A percentile compares a stretch with the other conserved stretches of the same genome.
phyloP scores from a whole-genome alignment of 2,113 vertebrate genomes.

The Corythornis vintsioides region DNA sequence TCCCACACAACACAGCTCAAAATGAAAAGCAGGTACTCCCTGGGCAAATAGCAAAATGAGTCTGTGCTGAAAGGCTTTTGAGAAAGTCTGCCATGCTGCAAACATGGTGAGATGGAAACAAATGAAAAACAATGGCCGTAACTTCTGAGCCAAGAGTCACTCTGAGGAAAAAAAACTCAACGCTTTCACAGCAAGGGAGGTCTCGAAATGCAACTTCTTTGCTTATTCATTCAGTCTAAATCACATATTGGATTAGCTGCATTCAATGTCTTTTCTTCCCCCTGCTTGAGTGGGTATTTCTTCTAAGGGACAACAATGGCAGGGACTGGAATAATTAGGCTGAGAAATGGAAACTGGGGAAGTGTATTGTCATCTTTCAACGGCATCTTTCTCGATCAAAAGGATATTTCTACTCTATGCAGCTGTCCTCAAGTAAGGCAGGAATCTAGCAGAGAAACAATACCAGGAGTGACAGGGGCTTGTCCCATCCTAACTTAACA shows the following conservation, averaged over 20 bases:
- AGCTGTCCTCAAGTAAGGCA: background rate
- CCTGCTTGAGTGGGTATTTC: background rate
- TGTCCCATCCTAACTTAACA: background rate
- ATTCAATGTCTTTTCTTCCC: background rate
- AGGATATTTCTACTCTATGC: background rate
- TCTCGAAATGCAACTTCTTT: conserved; percentile 7
- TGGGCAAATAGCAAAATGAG: background rate
- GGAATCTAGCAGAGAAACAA: background rate
- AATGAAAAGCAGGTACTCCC: background rate
- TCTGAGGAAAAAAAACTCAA: background rate
- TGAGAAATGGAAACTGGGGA: background rate
- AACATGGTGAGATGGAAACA: background rate
- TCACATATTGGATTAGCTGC: background rate
- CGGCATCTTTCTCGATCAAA: background rate
- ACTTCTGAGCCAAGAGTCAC: background rate
- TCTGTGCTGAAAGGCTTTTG: background rate
- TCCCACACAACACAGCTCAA: background rate
- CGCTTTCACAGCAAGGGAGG: background rate
- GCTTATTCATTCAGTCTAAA: background rate
- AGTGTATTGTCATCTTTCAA: background rate
- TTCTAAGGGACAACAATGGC: background rate
- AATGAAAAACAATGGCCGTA: background rate
- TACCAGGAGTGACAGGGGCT: background rate
- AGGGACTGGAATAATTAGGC: background rate
- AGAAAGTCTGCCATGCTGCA: background rate